These are phyloP conservation scores for Echinometra lucunter DNA, from an alignment of 53 echinoderm and acorn worm genomes.

Conservation along the genomic window DNA sequence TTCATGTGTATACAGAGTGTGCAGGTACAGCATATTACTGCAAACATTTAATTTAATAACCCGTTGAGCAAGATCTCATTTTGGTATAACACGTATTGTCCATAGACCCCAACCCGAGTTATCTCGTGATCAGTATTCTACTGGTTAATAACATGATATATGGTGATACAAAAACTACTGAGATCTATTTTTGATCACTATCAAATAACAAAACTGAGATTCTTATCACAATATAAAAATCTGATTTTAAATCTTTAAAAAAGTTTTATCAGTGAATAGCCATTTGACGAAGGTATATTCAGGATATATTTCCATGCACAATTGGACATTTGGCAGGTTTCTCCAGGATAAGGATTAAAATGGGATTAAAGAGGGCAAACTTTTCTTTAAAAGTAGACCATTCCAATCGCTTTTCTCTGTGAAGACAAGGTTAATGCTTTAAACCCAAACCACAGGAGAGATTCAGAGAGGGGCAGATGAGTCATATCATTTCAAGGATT, in stretches of 20 bases:
- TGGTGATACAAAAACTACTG: too few relatives aligned
- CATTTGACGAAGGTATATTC: neutral
- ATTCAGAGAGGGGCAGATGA: neutral
- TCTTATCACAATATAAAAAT: neutral
- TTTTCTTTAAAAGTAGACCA: neutral
- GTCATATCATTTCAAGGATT: constrained; percentile 19
- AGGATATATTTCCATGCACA: neutral
- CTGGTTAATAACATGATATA: too few relatives aligned
- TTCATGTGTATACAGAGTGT: too few relatives aligned
- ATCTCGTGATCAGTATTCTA: too few relatives aligned
- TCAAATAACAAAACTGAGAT: too few relatives aligned
- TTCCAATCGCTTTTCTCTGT: neutral
- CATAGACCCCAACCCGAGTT: too few relatives aligned
- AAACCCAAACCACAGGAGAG: neutral
- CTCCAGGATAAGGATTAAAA: neutral
- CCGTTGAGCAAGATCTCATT: too few relatives aligned
- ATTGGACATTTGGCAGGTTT: neutral
- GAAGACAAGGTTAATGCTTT: constrained; percentile 8
- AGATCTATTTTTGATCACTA: too few relatives aligned
- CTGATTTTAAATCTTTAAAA: neutral
- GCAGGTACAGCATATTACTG: too few relatives aligned
- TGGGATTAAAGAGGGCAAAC: neutral
- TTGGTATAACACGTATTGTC: too few relatives aligned
- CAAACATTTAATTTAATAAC: too few relatives aligned
- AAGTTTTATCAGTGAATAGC: neutral